Evolutionary conservation across 2,888 invertebrate genomes (phyloP), one percentile per base, ranked within the genome.

Genomic region (Trachelus iudaicus): DNA sequence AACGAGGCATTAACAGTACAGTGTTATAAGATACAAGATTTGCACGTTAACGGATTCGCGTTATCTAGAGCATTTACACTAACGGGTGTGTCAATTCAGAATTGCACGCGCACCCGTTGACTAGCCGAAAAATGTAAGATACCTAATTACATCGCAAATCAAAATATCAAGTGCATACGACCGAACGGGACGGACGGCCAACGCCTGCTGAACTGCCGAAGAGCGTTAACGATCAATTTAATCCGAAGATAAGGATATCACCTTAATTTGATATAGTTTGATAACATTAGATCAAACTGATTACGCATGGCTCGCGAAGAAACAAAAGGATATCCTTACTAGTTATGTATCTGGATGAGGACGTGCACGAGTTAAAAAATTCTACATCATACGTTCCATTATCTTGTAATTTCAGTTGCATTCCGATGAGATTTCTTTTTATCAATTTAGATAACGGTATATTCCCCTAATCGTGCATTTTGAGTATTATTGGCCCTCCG

Each of bases 101-200:
- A 85, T 87, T 86, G 83, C 84, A 86, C 85, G 83, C 84, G 82
- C 56, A 85, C 87, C 88, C 89, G 87, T 85, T 90, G 88, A 89
- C 89, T 90, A 90, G 89, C 83, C 87, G 82, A 86, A 86, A 86
- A 84, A 85, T 82, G 78, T 80, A 82, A 84, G 78, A 85, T 82
- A 86, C 82, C 75, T 81, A 82, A 37, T 76, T 80, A 77, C 69
- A 81, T 83, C 78, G 73, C 83, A 79, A 75, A 78, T 75, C 40
- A 83, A 82, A 83, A 82, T 80, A 79, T 84, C 78, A 79, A 83
- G 76, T 82, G 80, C 79, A 82, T 78, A 76, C 34, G 76, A 80
- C 71, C 69, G 73, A 73, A 76, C 73, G 31, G 69, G 77, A 75
- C 74, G 74, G 74, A 74, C 23, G 37, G 74, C 35, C 74, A 35